Percentiles rank a stretch among this genome's conserved stretches.
phyloP scores from a whole-genome alignment of 2,113 vertebrate genomes.

The Nothoprocta perdicaria region DNA sequence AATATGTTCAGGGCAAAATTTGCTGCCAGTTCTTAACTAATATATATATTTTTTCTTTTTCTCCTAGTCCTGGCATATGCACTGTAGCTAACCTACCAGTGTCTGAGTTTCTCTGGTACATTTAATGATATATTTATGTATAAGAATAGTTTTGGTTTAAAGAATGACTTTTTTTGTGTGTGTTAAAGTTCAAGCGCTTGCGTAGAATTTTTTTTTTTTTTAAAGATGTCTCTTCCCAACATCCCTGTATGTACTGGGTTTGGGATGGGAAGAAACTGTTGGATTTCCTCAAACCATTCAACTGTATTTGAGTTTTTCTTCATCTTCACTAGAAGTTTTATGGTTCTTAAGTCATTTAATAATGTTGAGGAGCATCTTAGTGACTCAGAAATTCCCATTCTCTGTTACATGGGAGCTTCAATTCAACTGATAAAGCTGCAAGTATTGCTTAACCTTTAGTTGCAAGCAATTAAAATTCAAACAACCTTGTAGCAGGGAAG shows the following conservation, averaged over 20 bases:
- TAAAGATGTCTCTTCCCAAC: background rate
- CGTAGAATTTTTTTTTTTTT: background rate
- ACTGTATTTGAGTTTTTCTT: background rate
- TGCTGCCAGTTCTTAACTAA: background rate
- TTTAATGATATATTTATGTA: background rate
- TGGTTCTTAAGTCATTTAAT: background rate
- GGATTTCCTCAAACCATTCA: background rate
- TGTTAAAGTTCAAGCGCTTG: background rate
- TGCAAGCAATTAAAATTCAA: conserved; percentile 39
- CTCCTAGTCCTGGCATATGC: background rate
- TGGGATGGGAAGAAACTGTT: background rate
- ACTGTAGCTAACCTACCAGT: background rate
- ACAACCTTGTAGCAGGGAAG: background rate
- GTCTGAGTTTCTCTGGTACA: background rate
- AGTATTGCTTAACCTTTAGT: conserved; percentile 19
- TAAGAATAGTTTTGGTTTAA: background rate
- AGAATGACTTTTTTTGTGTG: background rate
- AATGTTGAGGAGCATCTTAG: background rate
- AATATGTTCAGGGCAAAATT: background rate
- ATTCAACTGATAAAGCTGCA: background rate
- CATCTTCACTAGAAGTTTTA: background rate
- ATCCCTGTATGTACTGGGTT: too few species aligned
- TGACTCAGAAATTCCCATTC: background rate
- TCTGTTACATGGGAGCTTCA: background rate
- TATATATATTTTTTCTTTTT: background rate